Evolutionary conservation across 2,888 invertebrate species (phyloP), one percentile per base, ranked within the genome.

Genomic region (Microchrysa polita): DNA sequence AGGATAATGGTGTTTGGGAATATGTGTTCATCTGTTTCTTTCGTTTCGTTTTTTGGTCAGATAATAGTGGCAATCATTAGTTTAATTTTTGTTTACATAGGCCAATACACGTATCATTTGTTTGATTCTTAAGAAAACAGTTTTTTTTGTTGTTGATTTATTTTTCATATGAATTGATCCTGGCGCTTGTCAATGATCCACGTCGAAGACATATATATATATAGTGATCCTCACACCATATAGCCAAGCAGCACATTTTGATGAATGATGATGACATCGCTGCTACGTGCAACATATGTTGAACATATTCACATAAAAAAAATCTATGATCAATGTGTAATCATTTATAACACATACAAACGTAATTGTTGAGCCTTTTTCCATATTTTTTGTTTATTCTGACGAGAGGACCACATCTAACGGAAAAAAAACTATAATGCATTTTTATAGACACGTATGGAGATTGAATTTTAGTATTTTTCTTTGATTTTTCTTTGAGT

Each of bases 81-180:
- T 27, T 69, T 69, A 40, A 69, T 69, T 69, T 69, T 57, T 69
- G 69, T 69, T 69, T 69, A 69, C 55, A 69, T 69, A 55, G 69
- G 55, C 18, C 69, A n/a, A n/a, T 42, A 61, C 12, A 61, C 20
- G 16, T 65, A 7, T 48, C 12, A n/a, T 48, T 48, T n/a, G 59
- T 14, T 23, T n/a, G n/a, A n/a, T n/a, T n/a, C n/a, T n/a, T n/a
- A n/a, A n/a, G n/a, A n/a, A n/a, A n/a, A n/a, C n/a, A n/a, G n/a
- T n/a, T n/a, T n/a, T n/a, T n/a, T n/a, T n/a, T n/a, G n/a, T n/a
- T 67, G 67, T 67, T 67, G 67, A 18, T 67, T 53, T 67, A 34
- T 34, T 7, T 53, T 22, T 34, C 44, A 44, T 27, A 53, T 69
- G 27, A 34, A 34, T 7, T 34, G 27, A 55, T 69, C 69, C 69